A percentile compares a stretch with the other conserved stretches of the same genome.
Evolutionary conservation across 2,888 invertebrate species (phyloP).

Genomic region (Brenthis daphne): DNA sequence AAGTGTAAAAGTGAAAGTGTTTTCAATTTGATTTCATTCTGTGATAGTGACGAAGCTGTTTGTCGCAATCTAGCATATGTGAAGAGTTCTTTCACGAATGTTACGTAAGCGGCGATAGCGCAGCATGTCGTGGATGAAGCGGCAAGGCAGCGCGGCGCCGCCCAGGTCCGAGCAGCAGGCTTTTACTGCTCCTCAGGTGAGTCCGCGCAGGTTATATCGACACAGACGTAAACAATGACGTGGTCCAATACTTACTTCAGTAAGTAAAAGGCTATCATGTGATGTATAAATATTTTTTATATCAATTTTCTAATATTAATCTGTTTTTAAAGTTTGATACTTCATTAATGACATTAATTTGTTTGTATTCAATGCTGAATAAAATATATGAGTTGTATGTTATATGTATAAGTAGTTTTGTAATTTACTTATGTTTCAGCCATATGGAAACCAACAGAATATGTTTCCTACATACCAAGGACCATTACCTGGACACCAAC

Average conservation of each 20-base stretch:
- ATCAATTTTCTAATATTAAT: too few relatives aligned
- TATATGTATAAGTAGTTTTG: not conserved
- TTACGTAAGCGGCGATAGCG: slow-evolving; percentile 73
- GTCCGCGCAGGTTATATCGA: slow-evolving; percentile 57
- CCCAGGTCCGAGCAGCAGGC: slow-evolving; percentile 58
- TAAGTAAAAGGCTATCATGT: slow-evolving; percentile 45
- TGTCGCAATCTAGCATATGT: slow-evolving; percentile 67
- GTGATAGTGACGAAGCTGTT: slow-evolving; percentile 71
- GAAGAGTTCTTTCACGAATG: slow-evolving; percentile 62
- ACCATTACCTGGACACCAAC: slow-evolving; percentile 48
- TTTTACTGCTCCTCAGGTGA: slow-evolving; percentile 67
- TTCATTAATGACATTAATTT: too few relatives aligned
- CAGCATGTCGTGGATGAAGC: slow-evolving; percentile 79
- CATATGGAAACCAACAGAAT: slow-evolving; percentile 63
- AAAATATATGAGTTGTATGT: not conserved
- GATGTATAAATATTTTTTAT: slow-evolving; percentile 43
- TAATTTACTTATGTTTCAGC: slow-evolving; percentile 53
- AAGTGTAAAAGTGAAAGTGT: slow-evolving; percentile 69
- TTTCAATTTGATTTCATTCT: slow-evolving; percentile 52
- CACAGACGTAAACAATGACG: slow-evolving; percentile 74
- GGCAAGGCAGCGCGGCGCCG: slow-evolving; percentile 58
- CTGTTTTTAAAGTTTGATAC: too few relatives aligned
- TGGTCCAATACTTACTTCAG: slow-evolving; percentile 53
- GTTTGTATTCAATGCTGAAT: not conserved
- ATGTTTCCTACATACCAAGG: slow-evolving; percentile 64